Conservation (phyloP, 1,140 invertebrate species). For the Sitophilus oryzae region DNA sequence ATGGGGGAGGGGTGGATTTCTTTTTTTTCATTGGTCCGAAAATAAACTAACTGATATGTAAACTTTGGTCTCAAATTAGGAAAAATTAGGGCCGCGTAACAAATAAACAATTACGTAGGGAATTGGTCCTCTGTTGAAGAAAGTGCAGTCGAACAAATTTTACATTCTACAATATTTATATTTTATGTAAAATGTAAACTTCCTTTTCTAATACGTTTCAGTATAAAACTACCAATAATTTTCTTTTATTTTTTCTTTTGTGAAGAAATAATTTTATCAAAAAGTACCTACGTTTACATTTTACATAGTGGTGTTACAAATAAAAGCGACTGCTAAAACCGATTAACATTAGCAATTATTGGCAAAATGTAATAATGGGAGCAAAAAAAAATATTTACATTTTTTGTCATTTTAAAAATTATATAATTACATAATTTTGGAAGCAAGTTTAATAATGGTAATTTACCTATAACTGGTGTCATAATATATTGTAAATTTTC, state of each 20-base stretch:
- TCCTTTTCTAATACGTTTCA: background rate
- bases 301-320: slow-evolving; percentile 4
- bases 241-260: too few relatives aligned
- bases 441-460: slow-evolving; percentile 26
- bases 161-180: background rate
- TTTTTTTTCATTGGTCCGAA: slow-evolving; percentile 33
- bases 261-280: too few relatives aligned
- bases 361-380: slow-evolving; percentile 35
- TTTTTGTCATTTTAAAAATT: slow-evolving; percentile 3
- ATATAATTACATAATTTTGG: slow-evolving; percentile 36
- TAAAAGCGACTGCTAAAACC: background rate
- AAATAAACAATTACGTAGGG: slow-evolving; percentile 16
- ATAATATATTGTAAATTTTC: slow-evolving; percentile 35
- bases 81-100: too few relatives aligned
- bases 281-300: slow-evolving; percentile 1
- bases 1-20: background rate
- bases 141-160: slow-evolving; percentile 6
- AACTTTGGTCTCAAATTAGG: slow-evolving; percentile 34
- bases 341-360: slow-evolving; percentile 33
- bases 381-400: slow-evolving; percentile 16
- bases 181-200: background rate
- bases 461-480: slow-evolving; percentile 25
- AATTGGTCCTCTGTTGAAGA: slow-evolving; percentile 25
- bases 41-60: slow-evolving; percentile 35
- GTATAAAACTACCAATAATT: too few relatives aligned